These are phyloP conservation scores for Mercenaria mercenaria DNA, from an alignment of 1,140 invertebrate genomes.

Conservation along the genomic window DNA sequence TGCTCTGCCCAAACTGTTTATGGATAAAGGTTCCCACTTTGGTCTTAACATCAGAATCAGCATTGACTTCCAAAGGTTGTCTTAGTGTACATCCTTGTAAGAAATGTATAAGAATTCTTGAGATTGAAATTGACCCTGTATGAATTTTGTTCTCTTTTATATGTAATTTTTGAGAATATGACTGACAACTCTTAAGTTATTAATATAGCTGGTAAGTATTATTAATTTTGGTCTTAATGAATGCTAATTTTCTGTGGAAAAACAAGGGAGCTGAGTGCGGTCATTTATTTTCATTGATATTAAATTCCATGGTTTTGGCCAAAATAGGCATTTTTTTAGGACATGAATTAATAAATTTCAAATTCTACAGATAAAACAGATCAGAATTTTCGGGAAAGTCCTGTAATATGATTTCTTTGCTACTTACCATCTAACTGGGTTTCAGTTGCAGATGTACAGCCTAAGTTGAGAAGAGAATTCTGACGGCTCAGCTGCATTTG, in stretches of 20 bases:
- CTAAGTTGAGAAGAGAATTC: not conserved
- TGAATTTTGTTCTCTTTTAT: not conserved
- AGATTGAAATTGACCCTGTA: not conserved
- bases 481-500: not conserved
- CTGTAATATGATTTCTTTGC: too few species aligned
- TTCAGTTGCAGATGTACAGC: not conserved
- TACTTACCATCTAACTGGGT: conserved; percentile 42
- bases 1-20: conserved; percentile 79
- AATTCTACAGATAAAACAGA: too few species aligned
- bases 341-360: too few species aligned
- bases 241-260: too few species aligned
- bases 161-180: not conserved
- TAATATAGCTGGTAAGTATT: too few species aligned
- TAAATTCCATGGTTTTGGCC: too few species aligned
- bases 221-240: too few species aligned
- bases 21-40: conserved; percentile 77
- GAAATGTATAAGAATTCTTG: not conserved
- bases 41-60: conserved; percentile 74
- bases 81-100: not conserved
- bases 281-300: too few species aligned
- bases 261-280: too few species aligned
- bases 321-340: too few species aligned
- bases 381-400: too few species aligned
- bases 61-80: conserved; percentile 7
- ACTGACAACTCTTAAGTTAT: too few species aligned